Percentiles rank a stretch among this genome's conserved stretches.
These are phyloP conservation scores for Plagodis dolabraria DNA, from an alignment of 2,888 invertebrate genomes.

Conservation along the genomic window DNA sequence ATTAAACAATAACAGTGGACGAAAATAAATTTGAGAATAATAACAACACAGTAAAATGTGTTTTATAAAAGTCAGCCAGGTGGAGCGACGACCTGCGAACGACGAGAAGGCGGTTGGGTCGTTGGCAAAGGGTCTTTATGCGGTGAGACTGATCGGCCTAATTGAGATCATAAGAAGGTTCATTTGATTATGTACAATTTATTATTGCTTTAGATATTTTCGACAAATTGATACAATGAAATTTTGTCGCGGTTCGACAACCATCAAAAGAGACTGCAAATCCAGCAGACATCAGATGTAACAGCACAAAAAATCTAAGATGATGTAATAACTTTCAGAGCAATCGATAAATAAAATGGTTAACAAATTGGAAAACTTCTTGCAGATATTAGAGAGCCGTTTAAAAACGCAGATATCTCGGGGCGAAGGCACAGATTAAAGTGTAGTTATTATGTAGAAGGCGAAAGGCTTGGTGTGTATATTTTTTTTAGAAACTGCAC, in stretches of 20 bases:
- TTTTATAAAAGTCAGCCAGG: neutral
- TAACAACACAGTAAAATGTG: neutral
- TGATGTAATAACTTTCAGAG: conserved; percentile 9
- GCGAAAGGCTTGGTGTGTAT: conserved; percentile 46
- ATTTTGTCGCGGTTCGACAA: no score
- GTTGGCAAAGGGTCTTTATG: neutral
- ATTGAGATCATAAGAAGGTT: neutral
- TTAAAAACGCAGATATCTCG: conserved; percentile 37
- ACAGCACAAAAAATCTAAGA: neutral
- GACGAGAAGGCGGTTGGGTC: neutral
- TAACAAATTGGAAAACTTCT: conserved; percentile 25
- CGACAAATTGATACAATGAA: no score
- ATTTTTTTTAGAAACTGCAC: conserved; percentile 69
- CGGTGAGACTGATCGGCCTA: neutral
- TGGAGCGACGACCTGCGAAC: neutral
- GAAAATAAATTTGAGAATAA: conserved; percentile 10
- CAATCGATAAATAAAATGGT: conserved; percentile 19
- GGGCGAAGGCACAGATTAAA: conserved; percentile 22
- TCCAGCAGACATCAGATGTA: no score
- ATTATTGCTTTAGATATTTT: no score
- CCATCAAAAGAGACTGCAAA: no score
- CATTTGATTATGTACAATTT: neutral
- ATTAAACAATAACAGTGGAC: conserved; percentile 8
- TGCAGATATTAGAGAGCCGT: conserved; percentile 38
- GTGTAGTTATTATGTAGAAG: neutral